A percentile compares a stretch with the other conserved stretches of the same genome.
Evolutionary conservation across 2,888 invertebrate genomes (phyloP).

Genomic region (Andrena praecox): DNA sequence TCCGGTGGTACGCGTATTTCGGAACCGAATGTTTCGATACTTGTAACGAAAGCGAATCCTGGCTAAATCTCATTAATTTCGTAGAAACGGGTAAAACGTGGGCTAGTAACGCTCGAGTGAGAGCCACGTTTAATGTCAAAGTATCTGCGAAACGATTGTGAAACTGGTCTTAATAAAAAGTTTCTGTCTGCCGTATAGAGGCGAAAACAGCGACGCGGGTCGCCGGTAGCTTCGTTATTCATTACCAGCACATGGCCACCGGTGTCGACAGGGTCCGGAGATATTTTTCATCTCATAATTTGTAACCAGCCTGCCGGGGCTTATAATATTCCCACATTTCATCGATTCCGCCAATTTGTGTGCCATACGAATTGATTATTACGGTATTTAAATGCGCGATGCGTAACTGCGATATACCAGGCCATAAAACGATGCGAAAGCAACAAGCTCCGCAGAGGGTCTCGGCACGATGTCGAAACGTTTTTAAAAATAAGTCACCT

Average conservation of each 20-base stretch:
- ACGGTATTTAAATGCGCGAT: constrained; percentile 4
- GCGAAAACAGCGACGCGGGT: constrained; percentile 25
- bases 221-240: constrained; percentile 36
- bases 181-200: constrained; percentile 18
- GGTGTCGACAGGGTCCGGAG: neutral
- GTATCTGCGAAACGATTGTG: constrained; percentile 53
- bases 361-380: constrained; percentile 12
- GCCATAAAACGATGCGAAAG: neutral
- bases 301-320: neutral
- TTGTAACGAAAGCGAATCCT: constrained; percentile 42
- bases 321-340: constrained; percentile 10
- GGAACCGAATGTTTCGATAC: neutral
- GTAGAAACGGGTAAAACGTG: constrained; percentile 45
- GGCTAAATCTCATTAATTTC: constrained; percentile 47
- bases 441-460: neutral
- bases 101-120: constrained; percentile 41
- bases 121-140: constrained; percentile 63
- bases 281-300: constrained; percentile 35
- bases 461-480: neutral
- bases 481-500: constrained; percentile 30
- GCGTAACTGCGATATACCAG: neutral
- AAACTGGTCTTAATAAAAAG: constrained; percentile 59
- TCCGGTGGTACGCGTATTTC: neutral
- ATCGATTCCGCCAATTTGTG: neutral
- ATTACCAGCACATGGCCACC: neutral